Conservation (phyloP, 2,888 invertebrate genomes). For the Dynastes grantii region DNA sequence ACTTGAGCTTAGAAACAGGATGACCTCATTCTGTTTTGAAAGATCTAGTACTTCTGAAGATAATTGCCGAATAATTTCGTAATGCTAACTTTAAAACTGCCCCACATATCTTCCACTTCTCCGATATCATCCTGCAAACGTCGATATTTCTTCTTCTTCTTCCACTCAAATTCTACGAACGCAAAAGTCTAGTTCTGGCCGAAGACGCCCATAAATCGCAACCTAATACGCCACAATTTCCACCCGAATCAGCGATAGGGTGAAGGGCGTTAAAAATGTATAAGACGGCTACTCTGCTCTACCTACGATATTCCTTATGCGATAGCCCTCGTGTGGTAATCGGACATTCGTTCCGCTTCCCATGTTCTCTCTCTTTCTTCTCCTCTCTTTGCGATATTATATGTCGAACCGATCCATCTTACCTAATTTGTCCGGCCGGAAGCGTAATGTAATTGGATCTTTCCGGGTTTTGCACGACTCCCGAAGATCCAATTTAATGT, state of each 20-base stretch:
- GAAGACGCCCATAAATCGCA: conserved; percentile 39
- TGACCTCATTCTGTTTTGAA: no score
- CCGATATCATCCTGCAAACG: not conserved
- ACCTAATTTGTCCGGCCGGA: conserved; percentile 60
- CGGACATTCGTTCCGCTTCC: conserved; percentile 3
- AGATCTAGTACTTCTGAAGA: not conserved
- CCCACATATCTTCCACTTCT: not conserved
- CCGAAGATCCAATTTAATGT: conserved; percentile 53
- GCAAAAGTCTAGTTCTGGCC: not conserved
- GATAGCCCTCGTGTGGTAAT: conserved; percentile 9
- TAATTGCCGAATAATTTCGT: not conserved
- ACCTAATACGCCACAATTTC: conserved; percentile 46
- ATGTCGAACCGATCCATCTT: conserved; percentile 59
- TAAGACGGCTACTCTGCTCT: conserved; percentile 32
- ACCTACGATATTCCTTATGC: not conserved
- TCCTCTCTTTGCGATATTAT: conserved; percentile 44
- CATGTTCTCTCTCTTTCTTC: conserved; percentile 14
- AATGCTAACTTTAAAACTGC: conserved; percentile 1
- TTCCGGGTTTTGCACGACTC: conserved; percentile 52
- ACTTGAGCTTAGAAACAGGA: no score
- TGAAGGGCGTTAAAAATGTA: conserved; percentile 47
- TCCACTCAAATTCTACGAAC: conserved; percentile 16
- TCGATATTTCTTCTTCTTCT: conserved; percentile 18
- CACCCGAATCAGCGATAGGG: conserved; percentile 42
- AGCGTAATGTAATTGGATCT: conserved; percentile 61